Conservation (phyloP, 2,797 vertebrate genomes). For the Pangasius djambal region DNA sequence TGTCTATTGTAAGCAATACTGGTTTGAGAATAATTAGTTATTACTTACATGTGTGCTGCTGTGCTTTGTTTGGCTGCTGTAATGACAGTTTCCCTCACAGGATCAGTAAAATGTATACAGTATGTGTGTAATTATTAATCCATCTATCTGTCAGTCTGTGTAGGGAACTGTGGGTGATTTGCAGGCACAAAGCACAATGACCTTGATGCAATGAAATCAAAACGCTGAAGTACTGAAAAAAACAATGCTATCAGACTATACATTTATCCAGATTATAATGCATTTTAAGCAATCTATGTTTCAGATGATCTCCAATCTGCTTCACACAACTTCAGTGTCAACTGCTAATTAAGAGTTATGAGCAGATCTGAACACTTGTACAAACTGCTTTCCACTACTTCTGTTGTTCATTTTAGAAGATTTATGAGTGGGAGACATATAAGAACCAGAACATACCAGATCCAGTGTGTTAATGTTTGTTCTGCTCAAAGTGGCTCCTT, state of each 20-base stretch:
- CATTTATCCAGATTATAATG: not conserved
- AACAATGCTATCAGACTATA: not conserved
- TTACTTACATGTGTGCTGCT: not conserved
- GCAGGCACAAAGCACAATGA: not conserved
- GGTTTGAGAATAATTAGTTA: not conserved
- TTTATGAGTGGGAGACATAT: conserved; percentile 21
- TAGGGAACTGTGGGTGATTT: not conserved
- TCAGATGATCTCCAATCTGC: not conserved
- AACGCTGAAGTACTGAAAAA: not conserved
- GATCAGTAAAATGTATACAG: not conserved
- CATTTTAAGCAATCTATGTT: not conserved
- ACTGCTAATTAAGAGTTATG: not conserved
- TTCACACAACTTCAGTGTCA: not conserved
- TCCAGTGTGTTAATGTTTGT: conserved; percentile 18
- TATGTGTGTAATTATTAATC: conserved; percentile 5
- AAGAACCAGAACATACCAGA: conserved; percentile 29
- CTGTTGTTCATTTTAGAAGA: conserved; percentile 5
- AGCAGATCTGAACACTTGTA: not conserved
- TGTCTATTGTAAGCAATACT: conserved; percentile 1
- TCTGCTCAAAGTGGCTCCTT: conserved; percentile 24
- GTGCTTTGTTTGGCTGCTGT: conserved; percentile 14
- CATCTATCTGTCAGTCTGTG: not conserved
- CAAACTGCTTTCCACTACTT: not conserved
- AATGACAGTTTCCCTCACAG: not conserved
- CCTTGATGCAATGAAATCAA: not conserved